Percentiles rank a stretch among this genome's conserved stretches.
Conservation (phyloP, 1,140 invertebrate genomes). For the Drosophila trapezifrons region DNA sequence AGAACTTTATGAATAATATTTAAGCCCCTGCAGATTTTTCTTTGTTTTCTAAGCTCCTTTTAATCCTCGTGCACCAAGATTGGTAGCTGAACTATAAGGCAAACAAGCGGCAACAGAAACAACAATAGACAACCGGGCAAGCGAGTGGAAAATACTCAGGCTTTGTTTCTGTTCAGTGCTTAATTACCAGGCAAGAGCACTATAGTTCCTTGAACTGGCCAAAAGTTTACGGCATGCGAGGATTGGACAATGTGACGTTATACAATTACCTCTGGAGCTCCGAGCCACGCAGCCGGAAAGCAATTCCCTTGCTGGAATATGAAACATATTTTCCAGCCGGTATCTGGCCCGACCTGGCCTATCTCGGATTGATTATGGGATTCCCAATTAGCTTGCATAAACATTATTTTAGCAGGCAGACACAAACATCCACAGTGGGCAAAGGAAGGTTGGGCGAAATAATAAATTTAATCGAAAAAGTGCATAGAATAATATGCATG, state of each 20-base stretch:
- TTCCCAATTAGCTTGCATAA: constrained; percentile 48
- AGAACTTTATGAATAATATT: fast-evolving
- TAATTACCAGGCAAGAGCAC: constrained; percentile 63
- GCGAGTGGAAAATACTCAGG: constrained; percentile 68
- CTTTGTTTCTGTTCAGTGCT: constrained; percentile 60
- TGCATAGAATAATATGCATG: constrained; percentile 55
- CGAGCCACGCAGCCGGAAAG: neutral
- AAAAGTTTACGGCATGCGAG: constrained; percentile 37
- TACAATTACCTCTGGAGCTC: constrained; percentile 23
- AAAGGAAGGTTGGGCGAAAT: constrained; percentile 13
- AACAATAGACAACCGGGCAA: constrained; percentile 51
- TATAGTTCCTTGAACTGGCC: constrained; percentile 53
- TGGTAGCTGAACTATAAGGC: constrained; percentile 61
- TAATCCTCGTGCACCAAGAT: constrained; percentile 3
- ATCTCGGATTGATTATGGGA: constrained; percentile 29
- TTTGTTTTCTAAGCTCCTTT: neutral
- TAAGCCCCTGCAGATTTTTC: too few species aligned
- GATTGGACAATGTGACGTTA: constrained; percentile 30
- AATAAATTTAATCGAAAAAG: constrained; percentile 49
- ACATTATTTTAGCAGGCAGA: constrained; percentile 39
- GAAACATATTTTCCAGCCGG: constrained; percentile 7
- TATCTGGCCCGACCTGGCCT: neutral
- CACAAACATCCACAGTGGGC: constrained; percentile 5
- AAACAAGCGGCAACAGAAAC: constrained; percentile 64
- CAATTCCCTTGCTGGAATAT: neutral